Base-by-base conservation (phyloP, 2,113 vertebrate genomes). In the Motacilla alba region DNA sequence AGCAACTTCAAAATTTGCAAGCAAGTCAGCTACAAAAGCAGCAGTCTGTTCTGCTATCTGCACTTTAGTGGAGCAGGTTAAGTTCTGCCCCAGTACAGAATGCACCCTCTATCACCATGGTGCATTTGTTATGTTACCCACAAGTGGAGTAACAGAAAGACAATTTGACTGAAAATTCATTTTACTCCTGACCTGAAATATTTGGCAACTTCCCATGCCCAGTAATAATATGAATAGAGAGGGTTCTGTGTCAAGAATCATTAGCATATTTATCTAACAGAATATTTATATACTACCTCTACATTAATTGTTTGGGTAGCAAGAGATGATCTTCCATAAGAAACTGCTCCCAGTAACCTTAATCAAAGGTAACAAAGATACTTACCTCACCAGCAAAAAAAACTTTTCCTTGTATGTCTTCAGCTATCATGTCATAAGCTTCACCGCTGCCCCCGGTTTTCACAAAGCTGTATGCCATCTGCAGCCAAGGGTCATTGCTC, bases 381-480 rank as follows among this genome's bases (percentile, higher is more conserved):
- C 97, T 95, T 91, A 99, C 99, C 98, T 99, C 99, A 7, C 99
- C 99, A 72, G 99, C 99, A 59, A 99, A 99, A 95, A 99, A 99
- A 39, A 99, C 19, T 86, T 98, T 99, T 76, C 99, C 98, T 93
- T 99, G 99, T 70, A 99, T 96, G 76, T 99, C 99, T 95, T 99
- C 99, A 49, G 99, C 99, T 15, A 99, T 97, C 93, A 99, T 98
- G 72, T 99, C 99, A 0, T 99, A 99, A 76, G 99, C 99, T 97
- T 99, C 99, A 4, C 99, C 99, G 0, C 98, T 99, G 72, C 99
- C 99, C 15, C 99, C 99, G 0, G 99, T 99, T 98, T 98, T 99
- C 85, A 99, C 99, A 67, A 99, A 99, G 91, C 99, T 99, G 91
- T 99, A 99, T 0, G 99, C 99, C 99, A 99, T 99, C 97, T 99